These are phyloP conservation scores for Vanacampus margaritifer DNA, from an alignment of 2,113 vertebrate genomes.

Conservation along the genomic window DNA sequence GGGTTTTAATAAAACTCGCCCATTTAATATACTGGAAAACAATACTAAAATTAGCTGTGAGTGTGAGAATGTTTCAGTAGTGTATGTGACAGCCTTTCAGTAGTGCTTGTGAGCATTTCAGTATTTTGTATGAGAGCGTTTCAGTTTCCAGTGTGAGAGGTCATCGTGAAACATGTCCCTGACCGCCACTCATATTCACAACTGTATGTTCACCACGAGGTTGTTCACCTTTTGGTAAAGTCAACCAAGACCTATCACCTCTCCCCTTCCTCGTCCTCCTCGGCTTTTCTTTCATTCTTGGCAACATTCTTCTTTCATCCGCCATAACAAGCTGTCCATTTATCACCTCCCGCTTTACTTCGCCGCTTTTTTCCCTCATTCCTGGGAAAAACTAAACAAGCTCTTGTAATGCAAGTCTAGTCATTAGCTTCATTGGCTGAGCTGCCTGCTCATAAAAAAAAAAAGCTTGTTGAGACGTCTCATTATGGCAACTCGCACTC, in stretches of 20 bases:
- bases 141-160: background rate
- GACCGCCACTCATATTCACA: background rate
- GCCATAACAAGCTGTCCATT: conserved; percentile 28
- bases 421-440: conserved; percentile 38
- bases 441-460: conserved; percentile 34
- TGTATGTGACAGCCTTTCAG: background rate
- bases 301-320: conserved; percentile 19
- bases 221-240: conserved; percentile 36
- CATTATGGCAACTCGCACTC: conserved; percentile 40
- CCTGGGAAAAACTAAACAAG: conserved; percentile 56
- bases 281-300: conserved; percentile 22
- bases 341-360: conserved; percentile 6
- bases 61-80: too few relatives aligned
- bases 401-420: conserved; percentile 25
- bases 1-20: too few relatives aligned
- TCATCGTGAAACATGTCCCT: too few relatives aligned
- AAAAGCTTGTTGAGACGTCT: conserved; percentile 1
- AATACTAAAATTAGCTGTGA: too few relatives aligned
- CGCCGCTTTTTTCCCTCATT: conserved; percentile 3
- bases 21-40: too few relatives aligned
- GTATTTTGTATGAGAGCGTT: background rate
- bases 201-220: background rate
- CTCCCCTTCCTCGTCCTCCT: background rate
- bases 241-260: conserved; percentile 7
- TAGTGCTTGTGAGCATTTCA: background rate